These are phyloP conservation scores for Pao palembangensis DNA, from an alignment of 2,113 vertebrate species.

Conservation along the genomic window DNA sequence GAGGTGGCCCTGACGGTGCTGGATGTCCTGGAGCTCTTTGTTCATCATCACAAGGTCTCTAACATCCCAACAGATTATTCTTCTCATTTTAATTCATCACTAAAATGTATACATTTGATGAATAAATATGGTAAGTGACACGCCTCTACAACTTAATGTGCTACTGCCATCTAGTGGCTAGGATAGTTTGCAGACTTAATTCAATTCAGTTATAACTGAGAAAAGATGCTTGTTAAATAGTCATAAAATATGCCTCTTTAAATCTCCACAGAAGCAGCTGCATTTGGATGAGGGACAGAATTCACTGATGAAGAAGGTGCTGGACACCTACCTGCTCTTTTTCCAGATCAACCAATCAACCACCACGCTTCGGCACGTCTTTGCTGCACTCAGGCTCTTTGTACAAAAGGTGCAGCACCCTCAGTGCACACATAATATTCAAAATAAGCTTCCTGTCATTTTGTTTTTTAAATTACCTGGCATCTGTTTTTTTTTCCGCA, in stretches of 20 bases:
- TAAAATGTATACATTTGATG: background rate
- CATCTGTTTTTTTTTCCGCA: background rate
- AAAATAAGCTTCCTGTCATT: background rate
- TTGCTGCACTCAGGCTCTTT: constrained; percentile 88
- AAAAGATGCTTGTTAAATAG: background rate
- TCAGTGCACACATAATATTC: background rate
- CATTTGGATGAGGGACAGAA: constrained; percentile 92
- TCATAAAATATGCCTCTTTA: constrained; percentile 7
- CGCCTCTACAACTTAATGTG: background rate
- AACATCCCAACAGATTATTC: background rate
- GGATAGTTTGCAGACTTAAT: background rate
- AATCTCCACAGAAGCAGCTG: constrained; percentile 82
- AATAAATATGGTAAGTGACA: background rate
- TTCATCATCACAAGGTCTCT: constrained; percentile 87
- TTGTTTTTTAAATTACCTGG: background rate
- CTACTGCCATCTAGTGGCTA: constrained; percentile 50
- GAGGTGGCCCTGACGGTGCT: constrained; percentile 92
- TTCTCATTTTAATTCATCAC: background rate
- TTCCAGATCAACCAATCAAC: constrained; percentile 97
- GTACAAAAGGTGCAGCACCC: constrained; percentile 84
- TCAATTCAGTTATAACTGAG: background rate
- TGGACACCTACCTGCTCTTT: constrained; percentile 95
- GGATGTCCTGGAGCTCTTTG: constrained; percentile 90
- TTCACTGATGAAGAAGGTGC: constrained; percentile 91
- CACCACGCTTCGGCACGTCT: constrained; percentile 85